Percentiles rank a stretch among this genome's conserved stretches.
phyloP scores from a whole-genome alignment of 2,797 vertebrate species.

The Tiaroga cobitis region DNA sequence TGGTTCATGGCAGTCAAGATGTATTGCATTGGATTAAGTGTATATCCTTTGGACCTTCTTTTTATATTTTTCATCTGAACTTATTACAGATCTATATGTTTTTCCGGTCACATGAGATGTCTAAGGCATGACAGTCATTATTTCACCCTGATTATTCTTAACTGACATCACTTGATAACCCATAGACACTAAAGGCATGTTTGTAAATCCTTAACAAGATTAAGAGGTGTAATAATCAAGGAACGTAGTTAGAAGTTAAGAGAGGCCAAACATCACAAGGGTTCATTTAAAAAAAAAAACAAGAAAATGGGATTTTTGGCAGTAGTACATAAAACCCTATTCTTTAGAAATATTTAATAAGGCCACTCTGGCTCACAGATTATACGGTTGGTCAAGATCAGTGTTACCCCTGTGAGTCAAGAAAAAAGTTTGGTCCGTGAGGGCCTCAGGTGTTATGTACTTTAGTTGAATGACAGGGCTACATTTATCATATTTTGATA shows the following conservation, averaged over 20 bases:
- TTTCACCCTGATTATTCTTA: constrained; percentile 46
- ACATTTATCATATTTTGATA: constrained; percentile 30
- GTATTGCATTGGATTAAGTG: not conserved
- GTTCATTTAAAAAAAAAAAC: constrained; percentile 12
- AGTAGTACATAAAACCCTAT: not conserved
- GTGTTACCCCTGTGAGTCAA: not conserved
- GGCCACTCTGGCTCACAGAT: not conserved
- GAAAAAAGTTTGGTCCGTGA: not conserved
- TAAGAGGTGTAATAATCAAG: constrained; percentile 5
- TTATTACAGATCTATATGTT: not conserved
- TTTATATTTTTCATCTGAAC: not conserved
- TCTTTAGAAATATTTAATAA: not conserved
- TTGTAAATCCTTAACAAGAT: constrained; percentile 54
- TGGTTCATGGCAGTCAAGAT: constrained; percentile 1
- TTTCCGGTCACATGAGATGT: constrained; percentile 29
- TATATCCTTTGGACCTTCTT: not conserved
- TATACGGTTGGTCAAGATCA: constrained; percentile 23
- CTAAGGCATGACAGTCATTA: constrained; percentile 26
- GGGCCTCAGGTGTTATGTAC: no score
- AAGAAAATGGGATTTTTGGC: not conserved
- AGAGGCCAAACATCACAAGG: constrained; percentile 36
- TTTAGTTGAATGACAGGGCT: constrained; percentile 3
- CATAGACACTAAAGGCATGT: constrained; percentile 39
- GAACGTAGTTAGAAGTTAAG: constrained; percentile 17
- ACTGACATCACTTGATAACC: constrained; percentile 52